These are phyloP conservation scores for Agrochola circellaris DNA, from an alignment of 2,888 invertebrate genomes.

Conservation along the genomic window DNA sequence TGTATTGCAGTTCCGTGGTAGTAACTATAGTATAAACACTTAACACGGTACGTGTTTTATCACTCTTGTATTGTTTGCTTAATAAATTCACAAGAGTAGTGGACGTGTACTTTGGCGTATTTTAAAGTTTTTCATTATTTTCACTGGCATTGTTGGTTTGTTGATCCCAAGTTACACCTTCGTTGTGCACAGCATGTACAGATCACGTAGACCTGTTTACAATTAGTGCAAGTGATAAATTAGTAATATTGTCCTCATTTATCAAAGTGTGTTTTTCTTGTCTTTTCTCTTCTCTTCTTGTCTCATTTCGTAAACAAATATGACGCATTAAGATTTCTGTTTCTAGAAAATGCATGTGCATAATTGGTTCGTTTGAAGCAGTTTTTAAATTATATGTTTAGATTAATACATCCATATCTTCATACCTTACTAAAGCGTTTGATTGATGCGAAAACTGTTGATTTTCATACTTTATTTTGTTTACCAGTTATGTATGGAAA, in stretches of 20 bases:
- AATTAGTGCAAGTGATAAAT: slow-evolving; percentile 28
- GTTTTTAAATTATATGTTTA: neutral
- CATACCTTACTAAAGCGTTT: neutral
- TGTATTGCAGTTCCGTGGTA: neutral
- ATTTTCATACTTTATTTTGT: neutral
- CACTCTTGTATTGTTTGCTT: slow-evolving; percentile 31
- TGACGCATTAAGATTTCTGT: neutral
- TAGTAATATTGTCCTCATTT: neutral
- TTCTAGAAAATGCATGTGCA: neutral
- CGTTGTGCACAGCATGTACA: slow-evolving; percentile 44
- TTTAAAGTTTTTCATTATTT: slow-evolving; percentile 23
- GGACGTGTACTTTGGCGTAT: slow-evolving; percentile 10
- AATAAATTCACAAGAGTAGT: slow-evolving; percentile 30
- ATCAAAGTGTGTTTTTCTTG: slow-evolving; percentile 1
- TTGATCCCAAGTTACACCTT: slow-evolving; percentile 40
- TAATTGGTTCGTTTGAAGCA: neutral
- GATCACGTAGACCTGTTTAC: slow-evolving; percentile 15
- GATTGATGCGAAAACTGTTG: no score
- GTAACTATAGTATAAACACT: slow-evolving; percentile 16
- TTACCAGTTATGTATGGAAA: neutral
- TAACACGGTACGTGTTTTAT: slow-evolving; percentile 46
- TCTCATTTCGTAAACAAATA: neutral
- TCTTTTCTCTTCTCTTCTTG: neutral
- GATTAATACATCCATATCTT: neutral
- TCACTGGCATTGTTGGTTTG: neutral